Conservation (phyloP, 2,797 vertebrate genomes). For the Sylvia borin region DNA sequence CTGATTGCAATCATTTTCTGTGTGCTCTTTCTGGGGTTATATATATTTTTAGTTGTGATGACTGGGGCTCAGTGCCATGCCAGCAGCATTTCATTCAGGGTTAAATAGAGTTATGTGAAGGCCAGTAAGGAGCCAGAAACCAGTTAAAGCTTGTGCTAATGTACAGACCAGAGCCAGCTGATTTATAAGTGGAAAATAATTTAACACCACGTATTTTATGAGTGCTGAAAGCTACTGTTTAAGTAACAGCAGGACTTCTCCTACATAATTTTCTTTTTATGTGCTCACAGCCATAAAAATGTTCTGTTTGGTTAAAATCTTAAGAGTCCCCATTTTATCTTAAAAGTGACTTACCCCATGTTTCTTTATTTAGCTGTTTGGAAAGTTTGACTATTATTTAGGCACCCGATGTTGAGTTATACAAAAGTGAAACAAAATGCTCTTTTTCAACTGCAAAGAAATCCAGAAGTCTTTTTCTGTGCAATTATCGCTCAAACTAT, state of each 20-base stretch:
- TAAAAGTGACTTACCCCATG: background rate
- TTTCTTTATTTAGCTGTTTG: conserved; percentile 49
- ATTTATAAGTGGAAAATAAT: conserved; percentile 39
- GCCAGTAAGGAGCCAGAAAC: background rate
- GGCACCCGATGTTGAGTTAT: conserved; percentile 8
- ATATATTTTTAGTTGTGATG: background rate
- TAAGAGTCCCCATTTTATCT: background rate
- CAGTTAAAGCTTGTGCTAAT: background rate
- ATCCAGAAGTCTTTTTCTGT: conserved; percentile 47
- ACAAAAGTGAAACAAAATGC: conserved; percentile 40
- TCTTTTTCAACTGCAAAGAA: conserved; percentile 39
- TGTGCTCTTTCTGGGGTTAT: background rate
- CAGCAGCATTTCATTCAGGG: background rate
- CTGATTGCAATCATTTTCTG: background rate
- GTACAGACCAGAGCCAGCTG: background rate
- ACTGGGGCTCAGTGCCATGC: background rate
- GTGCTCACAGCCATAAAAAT: conserved; percentile 13
- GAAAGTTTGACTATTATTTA: conserved; percentile 39
- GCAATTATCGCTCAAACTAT: conserved; percentile 47
- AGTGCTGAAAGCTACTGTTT: conserved; percentile 49
- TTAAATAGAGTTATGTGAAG: background rate
- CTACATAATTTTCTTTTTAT: background rate
- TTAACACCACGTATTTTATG: background rate
- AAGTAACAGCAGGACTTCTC: conserved; percentile 17
- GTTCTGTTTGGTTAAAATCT: conserved; percentile 43